phyloP scores from a whole-genome alignment of 2,113 vertebrate genomes.

The Alligator mississippiensis region DNA sequence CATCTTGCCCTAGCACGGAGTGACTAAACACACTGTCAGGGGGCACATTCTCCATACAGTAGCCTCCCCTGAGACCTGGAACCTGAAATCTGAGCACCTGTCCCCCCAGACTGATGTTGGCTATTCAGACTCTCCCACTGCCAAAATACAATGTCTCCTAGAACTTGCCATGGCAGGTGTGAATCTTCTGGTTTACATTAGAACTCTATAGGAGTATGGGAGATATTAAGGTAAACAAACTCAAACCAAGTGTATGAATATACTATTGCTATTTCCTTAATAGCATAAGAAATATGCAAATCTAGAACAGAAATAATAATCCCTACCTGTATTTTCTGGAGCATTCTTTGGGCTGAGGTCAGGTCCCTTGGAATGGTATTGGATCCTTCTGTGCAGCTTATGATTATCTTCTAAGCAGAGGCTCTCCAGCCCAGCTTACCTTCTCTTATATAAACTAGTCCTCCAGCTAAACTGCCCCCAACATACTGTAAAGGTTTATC shows the following conservation, averaged over 20 bases:
- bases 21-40: too few relatives aligned
- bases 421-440: background rate
- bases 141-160: background rate
- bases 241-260: background rate
- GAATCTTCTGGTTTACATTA: background rate
- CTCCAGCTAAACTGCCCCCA: background rate
- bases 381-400: background rate
- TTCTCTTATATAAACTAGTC: background rate
- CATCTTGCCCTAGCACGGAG: too few relatives aligned
- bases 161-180: background rate
- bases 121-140: background rate
- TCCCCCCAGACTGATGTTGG: background rate
- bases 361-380: background rate
- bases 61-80: background rate
- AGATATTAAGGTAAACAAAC: background rate
- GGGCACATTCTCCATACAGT: too few relatives aligned
- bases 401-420: background rate
- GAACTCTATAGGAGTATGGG: background rate
- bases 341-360: background rate
- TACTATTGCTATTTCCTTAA: background rate
- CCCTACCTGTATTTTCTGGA: background rate
- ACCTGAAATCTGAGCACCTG: background rate
- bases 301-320: background rate
- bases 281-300: background rate
- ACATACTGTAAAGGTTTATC: background rate